These are phyloP conservation scores for Bombyx mandarina DNA, from an alignment of 1,140 invertebrate species.

Conservation along the genomic window DNA sequence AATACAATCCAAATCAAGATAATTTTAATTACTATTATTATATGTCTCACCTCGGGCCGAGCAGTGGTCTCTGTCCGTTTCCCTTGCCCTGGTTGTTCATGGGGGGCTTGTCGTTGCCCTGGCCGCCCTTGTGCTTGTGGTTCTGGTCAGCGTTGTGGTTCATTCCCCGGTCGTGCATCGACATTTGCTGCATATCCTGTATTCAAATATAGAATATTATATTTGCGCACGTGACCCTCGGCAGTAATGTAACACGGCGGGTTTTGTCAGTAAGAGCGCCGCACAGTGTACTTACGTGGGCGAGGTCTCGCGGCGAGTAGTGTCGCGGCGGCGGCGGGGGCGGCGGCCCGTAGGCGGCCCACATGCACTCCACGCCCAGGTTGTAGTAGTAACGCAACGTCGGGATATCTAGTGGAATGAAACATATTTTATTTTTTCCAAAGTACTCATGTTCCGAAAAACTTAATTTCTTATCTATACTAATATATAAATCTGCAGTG, in stretches of 20 bases:
- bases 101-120: conserved; percentile 27
- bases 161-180: conserved; percentile 30
- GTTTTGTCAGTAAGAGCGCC: neutral
- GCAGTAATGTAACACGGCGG: too few species aligned
- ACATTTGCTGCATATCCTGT: conserved; percentile 50
- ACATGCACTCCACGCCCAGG: conserved; percentile 74
- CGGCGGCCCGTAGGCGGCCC: conserved; percentile 43
- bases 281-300: conserved; percentile 21
- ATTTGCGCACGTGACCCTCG: too few species aligned
- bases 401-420: conserved; percentile 64
- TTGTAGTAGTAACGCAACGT: conserved; percentile 79
- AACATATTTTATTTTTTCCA: too few species aligned
- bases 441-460: too few species aligned
- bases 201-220: neutral
- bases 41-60: conserved; percentile 39
- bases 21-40: neutral
- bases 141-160: conserved; percentile 13
- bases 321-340: conserved; percentile 26
- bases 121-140: conserved; percentile 33
- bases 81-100: conserved; percentile 26
- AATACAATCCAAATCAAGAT: too few species aligned
- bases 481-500: too few species aligned
- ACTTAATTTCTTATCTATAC: too few species aligned
- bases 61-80: conserved; percentile 38
- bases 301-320: conserved; percentile 33